These are phyloP conservation scores for Dermolepida albohirtum DNA, from an alignment of 2,888 invertebrate species.

Conservation along the genomic window DNA sequence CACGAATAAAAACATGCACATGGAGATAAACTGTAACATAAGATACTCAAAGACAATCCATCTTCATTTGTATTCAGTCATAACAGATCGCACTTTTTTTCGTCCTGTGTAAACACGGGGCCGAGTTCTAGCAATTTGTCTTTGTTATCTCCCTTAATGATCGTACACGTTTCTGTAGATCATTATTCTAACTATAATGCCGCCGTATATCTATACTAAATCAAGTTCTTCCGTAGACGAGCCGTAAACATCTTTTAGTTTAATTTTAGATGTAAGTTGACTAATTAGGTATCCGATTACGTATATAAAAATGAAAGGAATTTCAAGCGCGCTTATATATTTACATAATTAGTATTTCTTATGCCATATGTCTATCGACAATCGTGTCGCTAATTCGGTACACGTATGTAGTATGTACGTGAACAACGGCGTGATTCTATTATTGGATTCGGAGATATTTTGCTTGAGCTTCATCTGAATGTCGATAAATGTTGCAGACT, in stretches of 20 bases:
- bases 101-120: slow-evolving; percentile 25
- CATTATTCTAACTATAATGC: slow-evolving; percentile 18
- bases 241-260: slow-evolving; percentile 9
- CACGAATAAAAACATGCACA: not conserved
- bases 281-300: slow-evolving; percentile 29
- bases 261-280: slow-evolving; percentile 30
- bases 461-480: too few species aligned
- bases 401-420: too few species aligned
- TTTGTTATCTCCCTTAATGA: slow-evolving; percentile 39
- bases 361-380: slow-evolving; percentile 14
- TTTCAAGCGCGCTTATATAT: slow-evolving; percentile 9
- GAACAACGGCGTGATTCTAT: too few species aligned
- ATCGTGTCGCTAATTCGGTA: too few species aligned
- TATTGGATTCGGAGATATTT: too few species aligned
- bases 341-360: slow-evolving; percentile 24
- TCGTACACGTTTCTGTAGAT: slow-evolving; percentile 28
- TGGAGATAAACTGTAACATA: slow-evolving; percentile 22
- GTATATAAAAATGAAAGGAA: slow-evolving; percentile 14
- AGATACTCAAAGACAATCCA: slow-evolving; percentile 17
- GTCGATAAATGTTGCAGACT: too few species aligned
- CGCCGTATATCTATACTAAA: slow-evolving; percentile 15
- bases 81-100: slow-evolving; percentile 39
- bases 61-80: slow-evolving; percentile 40
- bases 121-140: slow-evolving; percentile 34
- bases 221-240: not conserved